Conservation (phyloP, 2,888 invertebrate species). For the Pseudanteris insignis region DNA sequence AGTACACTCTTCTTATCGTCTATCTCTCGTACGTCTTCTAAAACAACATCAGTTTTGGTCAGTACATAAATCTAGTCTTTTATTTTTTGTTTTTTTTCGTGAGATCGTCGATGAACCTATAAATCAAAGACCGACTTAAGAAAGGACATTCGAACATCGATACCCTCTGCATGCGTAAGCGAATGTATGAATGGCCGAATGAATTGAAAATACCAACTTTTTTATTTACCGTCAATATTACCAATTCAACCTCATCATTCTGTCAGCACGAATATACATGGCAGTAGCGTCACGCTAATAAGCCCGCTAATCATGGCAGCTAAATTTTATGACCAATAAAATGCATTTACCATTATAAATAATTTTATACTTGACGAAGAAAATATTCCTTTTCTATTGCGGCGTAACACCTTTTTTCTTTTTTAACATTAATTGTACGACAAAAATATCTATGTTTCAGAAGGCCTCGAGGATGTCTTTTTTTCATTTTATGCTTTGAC, state of each 20-base stretch:
- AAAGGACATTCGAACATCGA: constrained; percentile 6
- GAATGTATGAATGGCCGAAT: neutral
- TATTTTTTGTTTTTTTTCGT: constrained; percentile 24
- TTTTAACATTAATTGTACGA: constrained; percentile 40
- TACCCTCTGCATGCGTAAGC: neutral
- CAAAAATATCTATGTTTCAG: constrained; percentile 45
- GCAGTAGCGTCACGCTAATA: constrained; percentile 8
- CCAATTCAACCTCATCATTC: constrained; percentile 1
- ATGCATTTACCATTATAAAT: constrained; percentile 24
- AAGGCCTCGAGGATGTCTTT: constrained; percentile 46
- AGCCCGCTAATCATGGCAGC: constrained; percentile 23
- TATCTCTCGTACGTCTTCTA: constrained; percentile 42
- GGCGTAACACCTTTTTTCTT: constrained; percentile 27
- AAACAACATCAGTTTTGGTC: constrained; percentile 41
- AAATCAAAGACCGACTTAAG: constrained; percentile 38
- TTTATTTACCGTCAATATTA: neutral
- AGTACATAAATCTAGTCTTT: too few species aligned
- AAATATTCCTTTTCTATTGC: constrained; percentile 33
- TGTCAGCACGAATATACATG: constrained; percentile 1
- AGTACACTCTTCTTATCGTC: constrained; percentile 21
- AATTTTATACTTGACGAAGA: constrained; percentile 27
- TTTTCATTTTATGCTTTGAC: constrained; percentile 23
- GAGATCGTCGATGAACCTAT: constrained; percentile 37
- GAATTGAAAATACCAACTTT: neutral
- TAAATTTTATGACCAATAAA: constrained; percentile 23